phyloP scores from a whole-genome alignment of 2,888 invertebrate genomes.

The Erannis defoliaria region DNA sequence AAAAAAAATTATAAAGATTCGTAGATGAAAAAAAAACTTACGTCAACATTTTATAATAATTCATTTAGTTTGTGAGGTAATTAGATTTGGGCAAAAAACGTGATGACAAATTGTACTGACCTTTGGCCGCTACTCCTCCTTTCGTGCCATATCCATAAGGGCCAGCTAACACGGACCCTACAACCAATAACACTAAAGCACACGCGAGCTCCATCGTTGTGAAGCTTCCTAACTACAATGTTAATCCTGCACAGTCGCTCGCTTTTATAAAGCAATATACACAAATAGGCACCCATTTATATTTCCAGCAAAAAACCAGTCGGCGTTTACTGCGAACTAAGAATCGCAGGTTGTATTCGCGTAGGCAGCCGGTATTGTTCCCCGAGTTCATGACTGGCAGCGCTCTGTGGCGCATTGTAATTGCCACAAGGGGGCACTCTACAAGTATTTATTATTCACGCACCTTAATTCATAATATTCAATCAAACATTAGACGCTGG shows the following conservation, averaged over 20 bases:
- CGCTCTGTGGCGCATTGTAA: constrained; percentile 56
- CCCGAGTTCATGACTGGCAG: constrained; percentile 60
- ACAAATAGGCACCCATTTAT: constrained; percentile 75
- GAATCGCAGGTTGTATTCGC: constrained; percentile 72
- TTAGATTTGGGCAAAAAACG: background rate
- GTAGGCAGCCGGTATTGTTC: constrained; percentile 70
- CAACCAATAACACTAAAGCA: constrained; percentile 66
- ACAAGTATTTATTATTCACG: constrained; percentile 62
- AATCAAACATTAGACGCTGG: constrained; percentile 39
- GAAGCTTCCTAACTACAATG: constrained; percentile 78
- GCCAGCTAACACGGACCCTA: constrained; percentile 64
- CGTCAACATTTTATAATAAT: background rate
- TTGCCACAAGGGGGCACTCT: constrained; percentile 47
- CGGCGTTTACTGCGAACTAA: constrained; percentile 76
- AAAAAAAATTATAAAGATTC: background rate
- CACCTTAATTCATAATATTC: constrained; percentile 43
- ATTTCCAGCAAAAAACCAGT: constrained; percentile 79
- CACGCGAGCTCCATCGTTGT: constrained; percentile 76
- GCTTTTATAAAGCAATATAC: constrained; percentile 83
- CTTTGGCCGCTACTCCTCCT: constrained; percentile 72
- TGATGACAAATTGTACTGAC: constrained; percentile 54
- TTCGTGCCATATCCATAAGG: constrained; percentile 78
- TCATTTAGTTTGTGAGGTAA: background rate
- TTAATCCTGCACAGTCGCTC: constrained; percentile 64
- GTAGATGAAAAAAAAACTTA: too few species aligned